Conservation (phyloP, 2,797 vertebrate genomes). For the Lepus oiostolus region DNA sequence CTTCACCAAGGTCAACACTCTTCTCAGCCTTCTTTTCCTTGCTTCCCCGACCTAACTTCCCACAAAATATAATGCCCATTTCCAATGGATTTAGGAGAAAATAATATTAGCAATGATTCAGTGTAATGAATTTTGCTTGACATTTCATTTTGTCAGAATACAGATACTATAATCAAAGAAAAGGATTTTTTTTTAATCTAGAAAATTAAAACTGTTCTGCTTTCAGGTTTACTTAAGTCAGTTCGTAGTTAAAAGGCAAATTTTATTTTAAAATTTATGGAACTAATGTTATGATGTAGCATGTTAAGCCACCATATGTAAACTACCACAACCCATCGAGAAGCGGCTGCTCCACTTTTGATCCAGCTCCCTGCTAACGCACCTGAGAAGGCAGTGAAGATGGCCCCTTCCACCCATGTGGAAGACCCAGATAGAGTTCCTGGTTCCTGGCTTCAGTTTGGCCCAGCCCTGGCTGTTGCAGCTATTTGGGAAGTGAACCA, state of each 20-base stretch:
- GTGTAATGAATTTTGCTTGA: constrained; percentile 41
- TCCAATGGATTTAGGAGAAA: constrained; percentile 32
- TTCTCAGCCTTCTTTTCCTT: constrained; percentile 2
- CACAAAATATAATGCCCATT: constrained; percentile 35
- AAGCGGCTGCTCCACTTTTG: too few species aligned
- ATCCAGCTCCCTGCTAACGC: too few species aligned
- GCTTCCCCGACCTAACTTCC: constrained; percentile 10
- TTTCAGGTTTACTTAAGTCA: constrained; percentile 45
- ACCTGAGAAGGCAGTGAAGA: too few species aligned
- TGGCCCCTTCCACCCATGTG: too few species aligned
- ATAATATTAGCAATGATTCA: constrained; percentile 24
- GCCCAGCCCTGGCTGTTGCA: too few species aligned
- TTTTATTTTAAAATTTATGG: background rate
- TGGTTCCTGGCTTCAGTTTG: too few species aligned
- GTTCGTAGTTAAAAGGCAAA: constrained; percentile 53
- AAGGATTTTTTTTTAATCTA: constrained; percentile 13
- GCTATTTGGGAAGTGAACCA: too few species aligned
- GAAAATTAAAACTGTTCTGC: constrained; percentile 48
- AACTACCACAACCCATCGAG: too few species aligned
- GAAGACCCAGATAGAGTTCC: too few species aligned
- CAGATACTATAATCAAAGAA: background rate
- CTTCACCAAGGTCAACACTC: background rate
- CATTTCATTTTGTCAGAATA: constrained; percentile 46
- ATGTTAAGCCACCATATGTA: too few species aligned
- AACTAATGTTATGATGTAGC: too few species aligned